Conservation (phyloP, 2,113 vertebrate genomes). For the Nicator chloris region DNA sequence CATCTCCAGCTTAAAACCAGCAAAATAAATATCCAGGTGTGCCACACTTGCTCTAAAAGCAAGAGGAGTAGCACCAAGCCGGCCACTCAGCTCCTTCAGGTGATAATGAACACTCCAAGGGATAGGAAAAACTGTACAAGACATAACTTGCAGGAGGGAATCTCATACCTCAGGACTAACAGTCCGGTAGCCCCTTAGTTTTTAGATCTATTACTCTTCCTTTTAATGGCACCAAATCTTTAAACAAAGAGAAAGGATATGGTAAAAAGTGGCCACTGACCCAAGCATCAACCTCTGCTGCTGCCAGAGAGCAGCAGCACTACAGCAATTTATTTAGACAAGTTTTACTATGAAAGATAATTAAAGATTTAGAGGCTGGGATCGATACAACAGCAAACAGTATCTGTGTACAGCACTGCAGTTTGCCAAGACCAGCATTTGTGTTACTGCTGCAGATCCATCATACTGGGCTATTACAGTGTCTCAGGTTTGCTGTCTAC, state of each 20-base stretch:
- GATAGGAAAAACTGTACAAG: neutral
- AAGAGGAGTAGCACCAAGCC: neutral
- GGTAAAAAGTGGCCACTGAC: neutral
- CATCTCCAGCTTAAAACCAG: neutral
- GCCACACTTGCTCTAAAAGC: neutral
- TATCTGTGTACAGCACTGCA: neutral
- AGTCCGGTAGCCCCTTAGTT: neutral
- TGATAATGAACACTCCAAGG: neutral
- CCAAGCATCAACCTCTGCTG: neutral
- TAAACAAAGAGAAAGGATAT: neutral
- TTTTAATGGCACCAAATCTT: neutral
- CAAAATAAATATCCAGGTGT: neutral
- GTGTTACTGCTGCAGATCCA: neutral
- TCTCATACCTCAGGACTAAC: neutral
- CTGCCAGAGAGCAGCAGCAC: neutral
- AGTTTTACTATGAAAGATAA: constrained; percentile 45
- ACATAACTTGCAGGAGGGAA: neutral
- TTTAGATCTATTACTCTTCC: neutral
- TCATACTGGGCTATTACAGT: neutral
- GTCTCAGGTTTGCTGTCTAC: neutral
- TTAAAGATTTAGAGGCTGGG: constrained; percentile 26
- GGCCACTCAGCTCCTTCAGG: neutral
- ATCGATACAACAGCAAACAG: neutral
- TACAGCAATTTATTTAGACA: constrained; percentile 25
- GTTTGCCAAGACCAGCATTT: constrained; percentile 2